Evolutionary conservation across 2,797 vertebrate genomes (phyloP), one percentile per base, ranked within the genome.

Genomic region (Dendrocincla fuliginosa): DNA sequence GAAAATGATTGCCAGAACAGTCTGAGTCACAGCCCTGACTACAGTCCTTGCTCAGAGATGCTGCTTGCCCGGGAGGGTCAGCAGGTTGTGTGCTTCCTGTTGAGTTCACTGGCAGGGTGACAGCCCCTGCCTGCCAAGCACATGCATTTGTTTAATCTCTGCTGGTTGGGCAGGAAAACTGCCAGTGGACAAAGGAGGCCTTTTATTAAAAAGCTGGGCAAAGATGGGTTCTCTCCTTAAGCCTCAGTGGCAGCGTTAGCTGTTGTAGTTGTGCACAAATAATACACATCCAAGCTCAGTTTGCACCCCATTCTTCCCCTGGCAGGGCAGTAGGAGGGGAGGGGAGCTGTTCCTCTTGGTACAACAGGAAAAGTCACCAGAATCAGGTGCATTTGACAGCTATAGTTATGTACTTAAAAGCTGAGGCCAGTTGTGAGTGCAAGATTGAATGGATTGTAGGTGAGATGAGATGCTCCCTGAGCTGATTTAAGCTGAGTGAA

Each of bases 31-130:
- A 65, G 53, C 52, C 56, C 49, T 90, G 71, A 41, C 84, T 81
- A 37, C 59, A 52, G 1, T 49, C 81, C 75, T 74, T 63, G 79
- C 90, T 83, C 5, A 4, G 39, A 85, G 71, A 55, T 35, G 19
- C 74, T 5, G 3, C 78, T 91, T 24, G 17, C 68, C 90, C 39
- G 4, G 78, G 87, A 91, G 87, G 93, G 93, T 92, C 96, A 93
- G 84, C 79, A 71, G 81, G 90, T 95, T 94, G 78, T 50, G 89
- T 93, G 81, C 75, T 96, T 94, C 94, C 93, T 61, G 84, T 93
- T 93, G 87, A 85, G 89, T 47, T 89, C 80, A 90, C 80, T 96
- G 96, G 87, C 90, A 90, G 84, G 53, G 79, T 89, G 88, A 91
- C 89, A 93, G 55, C 89, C 33, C 19, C 71, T 75, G 82, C 87